Evolutionary conservation across 2,888 invertebrate genomes (phyloP), one percentile per base, ranked within the genome.

Genomic region (Fabriciana adippe): DNA sequence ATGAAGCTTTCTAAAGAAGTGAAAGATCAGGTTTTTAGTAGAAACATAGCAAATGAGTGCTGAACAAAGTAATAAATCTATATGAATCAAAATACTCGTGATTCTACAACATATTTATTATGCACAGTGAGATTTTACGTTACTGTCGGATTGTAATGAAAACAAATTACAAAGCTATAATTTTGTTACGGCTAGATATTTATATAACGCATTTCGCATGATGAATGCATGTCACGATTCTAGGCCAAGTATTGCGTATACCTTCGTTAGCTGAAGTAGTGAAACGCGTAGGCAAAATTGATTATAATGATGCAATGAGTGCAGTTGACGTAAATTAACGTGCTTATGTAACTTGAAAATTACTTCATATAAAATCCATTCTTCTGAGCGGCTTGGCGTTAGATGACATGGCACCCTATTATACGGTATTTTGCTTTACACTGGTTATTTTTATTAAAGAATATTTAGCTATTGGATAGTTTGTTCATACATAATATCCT

Each of bases 161-260:
- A 47, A 57, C 26, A 57, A 57, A 48, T 59, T 31, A 59, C 47
- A 48, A 59, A 16, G 48, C 11, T 26, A n/a, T 48, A 13, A 31
- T 51, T 35, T 51, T 35, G 18, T 61, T 61, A 50, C 31, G 6
- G 47, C 35, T 61, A 35, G 35, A 18, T 47, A 48, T 18, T 61
- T 35, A 45, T n/a, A 59, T 41, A 57, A 60, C 54, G 31, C 18
- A 55, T 55, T 21, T 51, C 48, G 41, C 53, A 55, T 65, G 48
- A 48, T 57, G 64, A 55, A 68, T 69, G 66, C 64, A 55, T 69
- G 64, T 71, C 67, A 69, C 55, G 61, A 48, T 69, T 67, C 67
- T 64, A 69, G 66, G 66, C 69, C 66, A 67, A 69, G 66, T 67
- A 64, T 71, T 64, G 71, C 69, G 67, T 67, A 55, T 60, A 64